These are phyloP conservation scores for Chamaea fasciata DNA, from an alignment of 2,113 vertebrate genomes.

Conservation along the genomic window DNA sequence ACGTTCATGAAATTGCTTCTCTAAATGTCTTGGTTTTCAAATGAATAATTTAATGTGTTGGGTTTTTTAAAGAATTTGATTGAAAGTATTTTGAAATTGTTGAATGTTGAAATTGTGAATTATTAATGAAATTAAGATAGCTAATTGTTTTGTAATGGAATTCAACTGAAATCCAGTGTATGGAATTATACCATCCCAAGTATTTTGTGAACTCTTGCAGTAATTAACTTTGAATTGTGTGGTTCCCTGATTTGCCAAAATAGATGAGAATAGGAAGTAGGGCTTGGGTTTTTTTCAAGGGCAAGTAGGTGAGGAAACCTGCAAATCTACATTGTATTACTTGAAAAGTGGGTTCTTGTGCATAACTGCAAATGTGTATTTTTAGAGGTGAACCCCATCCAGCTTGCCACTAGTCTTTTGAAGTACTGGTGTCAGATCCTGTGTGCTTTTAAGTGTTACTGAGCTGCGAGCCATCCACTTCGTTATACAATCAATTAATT, in stretches of 20 bases:
- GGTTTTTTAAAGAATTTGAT: conserved; percentile 2
- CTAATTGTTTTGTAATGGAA: conserved; percentile 48
- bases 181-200: conserved; percentile 42
- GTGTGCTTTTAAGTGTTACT: conserved; percentile 46
- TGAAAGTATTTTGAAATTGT: conserved; percentile 26
- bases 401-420: conserved; percentile 38
- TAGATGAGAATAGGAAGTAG: neutral
- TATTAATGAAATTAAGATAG: conserved; percentile 39
- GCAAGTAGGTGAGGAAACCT: neutral
- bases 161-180: conserved; percentile 56
- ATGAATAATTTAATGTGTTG: conserved; percentile 34
- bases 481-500: conserved; percentile 41
- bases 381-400: conserved; percentile 38
- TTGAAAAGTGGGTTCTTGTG: conserved; percentile 48
- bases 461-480: conserved; percentile 37
- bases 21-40: conserved; percentile 49
- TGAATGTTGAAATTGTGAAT: conserved; percentile 64
- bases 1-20: conserved; percentile 58
- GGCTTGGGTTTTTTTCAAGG: neutral
- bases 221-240: conserved; percentile 28
- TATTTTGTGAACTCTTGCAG: conserved; percentile 47
- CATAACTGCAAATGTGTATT: conserved; percentile 4
- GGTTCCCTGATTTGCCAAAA: conserved; percentile 38
- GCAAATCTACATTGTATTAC: conserved; percentile 51
- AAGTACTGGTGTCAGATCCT: conserved; percentile 21